Evolutionary conservation across 2,888 invertebrate genomes (phyloP).

Genomic region (Netelia inedita): DNA sequence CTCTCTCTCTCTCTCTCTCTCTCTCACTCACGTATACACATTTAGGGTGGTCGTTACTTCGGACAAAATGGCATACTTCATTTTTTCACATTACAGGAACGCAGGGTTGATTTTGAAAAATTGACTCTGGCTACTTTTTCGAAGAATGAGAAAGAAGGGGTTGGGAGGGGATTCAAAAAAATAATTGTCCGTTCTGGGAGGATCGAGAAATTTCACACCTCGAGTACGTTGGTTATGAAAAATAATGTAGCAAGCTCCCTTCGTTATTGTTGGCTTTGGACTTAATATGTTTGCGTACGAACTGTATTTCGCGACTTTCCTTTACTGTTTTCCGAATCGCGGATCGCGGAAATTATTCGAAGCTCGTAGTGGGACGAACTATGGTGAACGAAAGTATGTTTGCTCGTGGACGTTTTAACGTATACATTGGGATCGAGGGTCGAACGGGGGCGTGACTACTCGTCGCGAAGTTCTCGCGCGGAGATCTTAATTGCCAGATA

Average conservation of each 20-base stretch:
- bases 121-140: too few species aligned
- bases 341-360: conserved; percentile 70
- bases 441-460: conserved; percentile 50
- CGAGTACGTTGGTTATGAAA: neutral
- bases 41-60: conserved; percentile 14
- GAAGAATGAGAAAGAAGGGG: too few species aligned
- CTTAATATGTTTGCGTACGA: conserved; percentile 51
- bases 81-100: neutral
- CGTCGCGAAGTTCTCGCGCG: conserved; percentile 54
- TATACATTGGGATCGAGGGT: conserved; percentile 37
- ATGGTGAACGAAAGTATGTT: conserved; percentile 46
- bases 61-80: neutral
- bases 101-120: too few species aligned
- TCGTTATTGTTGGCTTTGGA: conserved; percentile 41
- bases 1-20: neutral
- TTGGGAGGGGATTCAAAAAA: too few species aligned
- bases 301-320: conserved; percentile 47
- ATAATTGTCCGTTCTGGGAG: too few species aligned
- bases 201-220: neutral
- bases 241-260: neutral
- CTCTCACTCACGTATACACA: neutral
- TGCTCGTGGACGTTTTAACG: conserved; percentile 66
- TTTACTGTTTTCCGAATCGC: conserved; percentile 75
- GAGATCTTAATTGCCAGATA: conserved; percentile 83
- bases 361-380: conserved; percentile 21